Conservation (phyloP, 2,113 vertebrate species). For the Hydropotes inermis region DNA sequence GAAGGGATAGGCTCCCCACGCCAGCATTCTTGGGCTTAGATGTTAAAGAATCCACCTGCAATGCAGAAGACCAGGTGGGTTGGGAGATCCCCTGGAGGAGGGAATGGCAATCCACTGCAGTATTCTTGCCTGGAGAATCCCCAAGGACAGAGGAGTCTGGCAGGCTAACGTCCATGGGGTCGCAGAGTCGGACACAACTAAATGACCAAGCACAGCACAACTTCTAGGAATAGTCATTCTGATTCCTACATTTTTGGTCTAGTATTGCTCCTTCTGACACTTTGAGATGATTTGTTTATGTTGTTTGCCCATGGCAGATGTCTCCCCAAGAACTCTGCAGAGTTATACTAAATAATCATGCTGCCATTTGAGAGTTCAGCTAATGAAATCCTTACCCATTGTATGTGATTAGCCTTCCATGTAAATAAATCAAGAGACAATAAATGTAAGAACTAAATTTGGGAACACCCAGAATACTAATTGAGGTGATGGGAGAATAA, state of each 20-base stretch:
- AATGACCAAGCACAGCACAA: neutral
- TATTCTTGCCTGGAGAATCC: neutral
- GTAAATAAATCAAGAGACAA: constrained; percentile 1
- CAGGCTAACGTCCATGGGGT: neutral
- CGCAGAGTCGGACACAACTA: neutral
- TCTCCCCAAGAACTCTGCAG: neutral
- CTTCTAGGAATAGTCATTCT: neutral
- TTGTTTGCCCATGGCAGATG: neutral
- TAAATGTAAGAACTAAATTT: constrained; percentile 29
- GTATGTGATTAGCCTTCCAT: neutral
- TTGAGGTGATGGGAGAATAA: neutral
- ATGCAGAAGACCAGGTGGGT: neutral
- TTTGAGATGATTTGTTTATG: neutral
- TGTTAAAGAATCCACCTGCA: neutral
- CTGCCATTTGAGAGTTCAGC: neutral
- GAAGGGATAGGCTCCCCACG: neutral
- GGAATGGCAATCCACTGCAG: neutral
- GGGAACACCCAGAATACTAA: constrained; percentile 21
- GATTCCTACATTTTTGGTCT: neutral
- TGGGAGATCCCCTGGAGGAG: neutral
- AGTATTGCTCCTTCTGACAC: neutral
- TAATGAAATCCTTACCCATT: neutral
- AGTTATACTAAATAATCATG: neutral
- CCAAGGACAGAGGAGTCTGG: neutral
- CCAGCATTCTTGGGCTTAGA: neutral